Evolutionary conservation across 2,113 vertebrate species (phyloP), one percentile per base, ranked within the genome.

Genomic region (Tachuris rubrigastra): DNA sequence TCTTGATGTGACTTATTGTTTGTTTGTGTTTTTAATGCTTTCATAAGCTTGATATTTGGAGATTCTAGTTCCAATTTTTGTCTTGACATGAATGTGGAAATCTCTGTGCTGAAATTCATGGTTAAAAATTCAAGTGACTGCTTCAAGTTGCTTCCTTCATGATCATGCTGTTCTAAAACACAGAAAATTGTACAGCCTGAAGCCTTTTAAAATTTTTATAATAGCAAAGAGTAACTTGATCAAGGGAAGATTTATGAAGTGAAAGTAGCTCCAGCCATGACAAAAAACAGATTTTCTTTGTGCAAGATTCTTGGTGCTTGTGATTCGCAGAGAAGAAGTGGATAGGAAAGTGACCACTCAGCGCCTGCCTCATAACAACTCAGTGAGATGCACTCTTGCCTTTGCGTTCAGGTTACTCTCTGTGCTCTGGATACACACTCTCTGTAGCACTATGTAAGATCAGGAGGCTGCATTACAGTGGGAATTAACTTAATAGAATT

Each of bases 151-250:
- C 73, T 89, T 84, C 46, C 85, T 85, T 85, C 90, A 60, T 85
- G 90, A 95, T 60, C 67, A 58, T 52, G 69, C 73, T 90, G 78
- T 96, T 89, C 44, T 91, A 89, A 94, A 96, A 91, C 69, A 71
- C 59, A 89, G 58, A 80, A 74, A 94, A 68, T 52, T 79, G 68
- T 82, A 85, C 79, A 78, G 23, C 18, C 81, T 87, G 90, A 60
- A 89, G 47, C 39, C 55, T 93, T 96, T 91, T 41, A 68, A 77
- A 76, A 27, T 65, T 55, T 88, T 72, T 91, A 75, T 41, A 89
- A 93, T 72, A 91, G 50, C 31, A 66, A 69, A 60, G 62, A 69
- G 62, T 73, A 68, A 33, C 42, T 87, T 85, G 66, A 84, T 94
- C 77, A 85, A 72, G 37, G 46, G 30, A 81, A 86, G 42, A 58